Evolutionary conservation across 2,113 vertebrate genomes (phyloP).

Genomic region (Thinocorus orbignyianus): DNA sequence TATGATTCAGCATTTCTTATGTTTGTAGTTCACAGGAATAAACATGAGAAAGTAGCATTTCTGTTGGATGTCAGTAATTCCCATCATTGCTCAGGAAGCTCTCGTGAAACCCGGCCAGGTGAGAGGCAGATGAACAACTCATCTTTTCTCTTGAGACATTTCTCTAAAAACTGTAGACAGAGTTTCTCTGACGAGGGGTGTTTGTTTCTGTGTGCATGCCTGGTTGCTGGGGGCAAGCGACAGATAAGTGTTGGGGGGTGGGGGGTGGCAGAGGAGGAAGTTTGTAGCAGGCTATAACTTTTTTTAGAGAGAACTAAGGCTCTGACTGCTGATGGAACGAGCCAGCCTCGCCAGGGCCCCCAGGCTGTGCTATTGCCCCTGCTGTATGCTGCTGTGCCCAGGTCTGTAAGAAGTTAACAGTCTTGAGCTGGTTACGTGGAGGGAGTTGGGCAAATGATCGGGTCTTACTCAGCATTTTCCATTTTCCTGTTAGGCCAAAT

Average conservation of each 20-base stretch:
- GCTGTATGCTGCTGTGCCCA: accelerated
- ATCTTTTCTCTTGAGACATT: background rate
- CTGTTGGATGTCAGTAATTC: constrained; percentile 21
- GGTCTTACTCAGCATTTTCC: constrained; percentile 58
- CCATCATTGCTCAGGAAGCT: background rate
- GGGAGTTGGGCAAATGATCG: background rate
- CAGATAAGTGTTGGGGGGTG: background rate
- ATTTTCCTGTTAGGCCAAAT: constrained; percentile 11
- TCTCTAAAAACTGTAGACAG: background rate
- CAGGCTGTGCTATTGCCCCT: background rate
- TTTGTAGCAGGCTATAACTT: background rate
- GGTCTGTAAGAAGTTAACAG: background rate
- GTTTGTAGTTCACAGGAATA: constrained; percentile 57
- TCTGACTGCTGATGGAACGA: background rate
- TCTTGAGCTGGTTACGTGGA: background rate
- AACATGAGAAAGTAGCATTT: constrained; percentile 44
- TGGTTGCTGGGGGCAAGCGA: background rate
- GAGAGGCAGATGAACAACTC: background rate
- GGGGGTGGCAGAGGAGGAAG: background rate
- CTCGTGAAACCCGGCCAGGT: background rate
- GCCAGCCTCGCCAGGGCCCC: background rate
- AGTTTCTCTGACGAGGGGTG: background rate
- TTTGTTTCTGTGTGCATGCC: background rate
- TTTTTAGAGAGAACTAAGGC: background rate
- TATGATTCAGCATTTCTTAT: constrained; percentile 35